A percentile compares a stretch with the other conserved stretches of the same genome.
These are phyloP conservation scores for Sciurus vulgaris DNA, from an alignment of 2,797 vertebrate genomes.

Conservation along the genomic window DNA sequence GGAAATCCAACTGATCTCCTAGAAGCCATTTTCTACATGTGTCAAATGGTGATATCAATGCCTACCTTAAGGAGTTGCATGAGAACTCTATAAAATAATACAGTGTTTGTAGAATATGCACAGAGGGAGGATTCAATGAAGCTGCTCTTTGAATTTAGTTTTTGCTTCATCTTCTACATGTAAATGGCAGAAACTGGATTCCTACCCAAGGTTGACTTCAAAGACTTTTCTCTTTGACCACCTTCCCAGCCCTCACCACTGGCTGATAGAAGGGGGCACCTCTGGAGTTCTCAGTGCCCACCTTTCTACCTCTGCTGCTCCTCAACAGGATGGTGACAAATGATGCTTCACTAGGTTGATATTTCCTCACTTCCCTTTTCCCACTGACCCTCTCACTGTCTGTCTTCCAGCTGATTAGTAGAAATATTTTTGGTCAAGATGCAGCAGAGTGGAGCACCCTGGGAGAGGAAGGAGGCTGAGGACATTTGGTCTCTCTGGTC, in stretches of 20 bases:
- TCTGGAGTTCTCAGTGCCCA: background rate
- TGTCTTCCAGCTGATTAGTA: background rate
- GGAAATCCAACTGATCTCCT: slow-evolving; percentile 41
- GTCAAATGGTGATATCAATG: background rate
- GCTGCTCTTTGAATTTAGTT: background rate
- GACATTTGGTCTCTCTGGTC: background rate
- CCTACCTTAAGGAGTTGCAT: background rate
- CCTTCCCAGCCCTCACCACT: background rate
- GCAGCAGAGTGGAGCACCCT: too few relatives aligned
- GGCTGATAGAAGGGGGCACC: background rate
- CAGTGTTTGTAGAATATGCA: fast-evolving
- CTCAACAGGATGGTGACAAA: background rate
- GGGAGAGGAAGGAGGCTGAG: background rate
- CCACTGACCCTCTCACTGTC: background rate
- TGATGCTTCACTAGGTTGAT: too few relatives aligned
- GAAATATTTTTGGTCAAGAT: background rate
- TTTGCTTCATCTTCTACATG: background rate
- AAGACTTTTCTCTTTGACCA: background rate
- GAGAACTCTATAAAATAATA: fast-evolving
- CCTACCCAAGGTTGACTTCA: background rate
- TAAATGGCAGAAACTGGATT: background rate
- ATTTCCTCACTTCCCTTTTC: background rate
- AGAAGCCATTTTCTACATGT: background rate
- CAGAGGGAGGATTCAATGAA: background rate
- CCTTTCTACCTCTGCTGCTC: fast-evolving